A percentile compares a stretch with the other conserved stretches of the same genome.
phyloP scores from a whole-genome alignment of 2,888 invertebrate genomes.

The Merodon equestris region DNA sequence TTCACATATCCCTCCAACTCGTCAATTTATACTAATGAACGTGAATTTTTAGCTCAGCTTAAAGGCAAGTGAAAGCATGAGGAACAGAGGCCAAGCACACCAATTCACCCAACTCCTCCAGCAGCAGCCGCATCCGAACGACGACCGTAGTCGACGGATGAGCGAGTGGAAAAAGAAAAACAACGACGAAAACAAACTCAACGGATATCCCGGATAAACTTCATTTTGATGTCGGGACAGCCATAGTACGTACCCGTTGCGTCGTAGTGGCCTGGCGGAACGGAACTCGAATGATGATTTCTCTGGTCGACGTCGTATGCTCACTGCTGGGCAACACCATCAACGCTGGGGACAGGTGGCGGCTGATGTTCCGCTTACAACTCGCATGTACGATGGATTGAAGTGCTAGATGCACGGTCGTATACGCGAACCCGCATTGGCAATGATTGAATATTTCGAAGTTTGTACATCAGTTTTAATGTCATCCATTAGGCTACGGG shows the following conservation, averaged over 20 bases:
- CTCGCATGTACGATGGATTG: too few relatives aligned
- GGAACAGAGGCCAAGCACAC: constrained; percentile 52
- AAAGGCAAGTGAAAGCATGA: constrained; percentile 48
- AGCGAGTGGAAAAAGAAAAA: constrained; percentile 12
- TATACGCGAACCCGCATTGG: constrained; percentile 18
- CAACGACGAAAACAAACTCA: constrained; percentile 1
- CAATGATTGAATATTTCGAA: constrained; percentile 63
- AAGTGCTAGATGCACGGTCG: neutral
- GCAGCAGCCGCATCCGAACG: too few relatives aligned
- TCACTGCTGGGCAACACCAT: constrained; percentile 1
- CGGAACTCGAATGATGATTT: constrained; percentile 22
- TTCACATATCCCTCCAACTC: constrained; percentile 70
- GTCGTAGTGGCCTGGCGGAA: constrained; percentile 23
- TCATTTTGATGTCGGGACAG: constrained; percentile 55
- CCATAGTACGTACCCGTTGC: too few relatives aligned
- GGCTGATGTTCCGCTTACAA: neutral
- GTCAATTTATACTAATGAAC: constrained; percentile 72
- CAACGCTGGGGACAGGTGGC: neutral
- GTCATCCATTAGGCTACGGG: constrained; percentile 51
- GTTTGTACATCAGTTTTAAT: constrained; percentile 60
- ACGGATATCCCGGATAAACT: constrained; percentile 48
- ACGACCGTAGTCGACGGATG: too few relatives aligned
- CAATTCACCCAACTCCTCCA: constrained; percentile 52
- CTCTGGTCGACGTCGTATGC: constrained; percentile 25
- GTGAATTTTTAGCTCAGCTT: constrained; percentile 67